phyloP scores from a whole-genome alignment of 2,113 vertebrate species.

The Crotalus viridis region DNA sequence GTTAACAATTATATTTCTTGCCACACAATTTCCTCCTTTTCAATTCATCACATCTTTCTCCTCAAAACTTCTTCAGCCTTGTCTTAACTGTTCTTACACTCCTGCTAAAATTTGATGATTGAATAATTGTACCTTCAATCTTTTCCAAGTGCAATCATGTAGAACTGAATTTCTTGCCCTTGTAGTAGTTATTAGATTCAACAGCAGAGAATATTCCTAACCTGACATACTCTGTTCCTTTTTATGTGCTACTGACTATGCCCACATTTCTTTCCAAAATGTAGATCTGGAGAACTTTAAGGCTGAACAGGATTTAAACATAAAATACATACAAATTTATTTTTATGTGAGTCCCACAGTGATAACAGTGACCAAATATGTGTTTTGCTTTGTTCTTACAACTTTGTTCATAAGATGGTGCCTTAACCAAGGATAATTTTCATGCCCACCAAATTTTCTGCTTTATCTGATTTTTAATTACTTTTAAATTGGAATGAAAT shows the following conservation, averaged over 20 bases:
- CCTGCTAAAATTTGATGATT: slow-evolving; percentile 11
- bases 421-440: not conserved
- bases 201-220: not conserved
- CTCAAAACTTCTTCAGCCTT: slow-evolving; percentile 17
- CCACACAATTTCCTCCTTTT: not conserved
- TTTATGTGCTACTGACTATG: not conserved
- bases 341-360: not conserved
- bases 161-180: slow-evolving; percentile 16
- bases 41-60: slow-evolving; percentile 3
- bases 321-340: not conserved
- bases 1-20: slow-evolving; percentile 9
- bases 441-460: not conserved
- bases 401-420: not conserved
- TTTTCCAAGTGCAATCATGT: slow-evolving; percentile 1
- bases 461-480: not conserved
- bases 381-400: not conserved
- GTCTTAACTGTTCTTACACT: slow-evolving; percentile 10
- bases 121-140: slow-evolving; percentile 23
- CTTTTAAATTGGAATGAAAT: not conserved
- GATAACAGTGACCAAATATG: not conserved
- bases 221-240: not conserved
- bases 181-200: not conserved
- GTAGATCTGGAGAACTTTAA: not conserved
- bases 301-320: not conserved
- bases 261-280: not conserved